Evolutionary conservation across 2,113 vertebrate genomes (phyloP), one percentile per base, ranked within the genome.

Genomic region (Chloropsis cyanopogon): DNA sequence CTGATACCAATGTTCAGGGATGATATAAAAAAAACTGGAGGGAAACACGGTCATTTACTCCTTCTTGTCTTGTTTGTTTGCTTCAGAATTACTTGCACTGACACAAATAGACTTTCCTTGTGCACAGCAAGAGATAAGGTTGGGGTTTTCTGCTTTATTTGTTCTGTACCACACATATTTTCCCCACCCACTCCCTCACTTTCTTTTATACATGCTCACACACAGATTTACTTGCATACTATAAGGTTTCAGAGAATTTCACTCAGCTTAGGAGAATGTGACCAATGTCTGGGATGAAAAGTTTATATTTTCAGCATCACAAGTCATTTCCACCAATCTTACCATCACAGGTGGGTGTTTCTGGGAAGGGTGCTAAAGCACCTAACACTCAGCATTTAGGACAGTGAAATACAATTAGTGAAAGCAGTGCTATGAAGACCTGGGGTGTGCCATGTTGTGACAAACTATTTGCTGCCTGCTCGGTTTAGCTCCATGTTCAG

Each of bases 111-210:
- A 94, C 22, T 93, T 92, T 90, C 72, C 60, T 88, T 56, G 79
- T 60, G 68, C 85, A 75, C 11, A 5, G 60, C 52, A 86, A 82
- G 82, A 94, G 90, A 88, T 77, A 72, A 92, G 68, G 60, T 90
- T 90, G 92, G 93, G 88, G 72, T 77, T 97, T 97, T 96, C 94
- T 97, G 59, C 73, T 95, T 90, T 81, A 76, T 96, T 89, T 88
- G 63, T 77, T 92, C 88, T 92, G 16, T 76, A 86, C 95, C 94
- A 93, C 91, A 92, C 41, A 96, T 82, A 86, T 79, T 96, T 97
- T 49, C 96, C 94, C 96, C 95, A 94, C 95, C 96, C 88, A 97
- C 96, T 75, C 88, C 54, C 42, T 95, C 60, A 7, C 78, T 94
- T 60, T 29, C 90, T 90, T 88, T 92, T 83, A 59, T 63, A 94